Evolutionary conservation across 2,113 vertebrate genomes (phyloP).

Genomic region (Smithornis capensis): DNA sequence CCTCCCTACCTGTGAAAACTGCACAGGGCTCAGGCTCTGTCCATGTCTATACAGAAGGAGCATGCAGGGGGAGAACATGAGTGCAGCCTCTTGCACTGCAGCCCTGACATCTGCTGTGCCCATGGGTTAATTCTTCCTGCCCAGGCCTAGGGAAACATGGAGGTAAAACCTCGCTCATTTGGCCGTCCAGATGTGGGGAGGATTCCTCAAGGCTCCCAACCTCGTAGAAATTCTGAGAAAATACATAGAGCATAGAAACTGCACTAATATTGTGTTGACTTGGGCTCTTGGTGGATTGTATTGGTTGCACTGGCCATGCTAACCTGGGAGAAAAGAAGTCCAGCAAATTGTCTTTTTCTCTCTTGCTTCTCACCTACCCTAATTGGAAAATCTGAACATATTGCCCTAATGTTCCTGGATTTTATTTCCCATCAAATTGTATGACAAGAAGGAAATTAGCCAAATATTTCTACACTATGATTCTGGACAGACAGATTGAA

Average conservation of each 20-base stretch:
- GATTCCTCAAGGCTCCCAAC: neutral
- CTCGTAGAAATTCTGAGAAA: neutral
- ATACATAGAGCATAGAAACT: neutral
- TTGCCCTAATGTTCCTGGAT: neutral
- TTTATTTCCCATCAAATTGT: constrained; percentile 32
- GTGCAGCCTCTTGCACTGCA: neutral
- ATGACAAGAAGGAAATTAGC: constrained; percentile 45
- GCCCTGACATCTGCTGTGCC: neutral
- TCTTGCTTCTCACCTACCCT: neutral
- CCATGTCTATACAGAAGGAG: neutral
- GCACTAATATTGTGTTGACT: neutral
- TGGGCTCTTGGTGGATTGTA: neutral
- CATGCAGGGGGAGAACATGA: neutral
- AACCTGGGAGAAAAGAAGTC: neutral
- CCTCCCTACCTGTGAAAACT: neutral
- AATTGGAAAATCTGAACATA: neutral
- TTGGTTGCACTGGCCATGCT: neutral
- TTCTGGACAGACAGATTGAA: constrained; percentile 46
- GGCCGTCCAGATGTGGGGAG: neutral
- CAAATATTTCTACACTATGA: constrained; percentile 17
- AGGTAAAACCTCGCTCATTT: neutral
- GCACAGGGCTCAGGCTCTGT: neutral
- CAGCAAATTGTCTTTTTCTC: neutral
- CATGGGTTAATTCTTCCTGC: neutral
- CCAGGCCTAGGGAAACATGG: neutral